phyloP scores from a whole-genome alignment of 2,797 vertebrate genomes.

The Hyperoplus lanceolatus region DNA sequence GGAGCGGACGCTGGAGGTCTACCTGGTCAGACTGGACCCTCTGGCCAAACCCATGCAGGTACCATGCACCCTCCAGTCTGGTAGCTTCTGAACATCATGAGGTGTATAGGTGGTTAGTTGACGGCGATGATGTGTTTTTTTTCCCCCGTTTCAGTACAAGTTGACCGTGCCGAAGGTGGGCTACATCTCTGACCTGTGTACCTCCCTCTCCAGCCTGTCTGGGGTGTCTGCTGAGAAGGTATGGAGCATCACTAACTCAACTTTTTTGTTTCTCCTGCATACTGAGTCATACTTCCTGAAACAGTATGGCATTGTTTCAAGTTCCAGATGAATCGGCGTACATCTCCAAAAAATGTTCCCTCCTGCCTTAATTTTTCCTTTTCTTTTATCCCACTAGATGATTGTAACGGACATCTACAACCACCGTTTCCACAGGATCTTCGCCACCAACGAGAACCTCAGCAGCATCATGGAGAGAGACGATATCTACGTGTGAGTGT shows the following conservation, averaged over 20 bases:
- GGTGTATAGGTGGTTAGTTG: not conserved
- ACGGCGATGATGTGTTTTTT: not conserved
- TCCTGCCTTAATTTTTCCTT: not conserved
- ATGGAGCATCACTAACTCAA: constrained; percentile 27
- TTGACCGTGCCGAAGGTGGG: constrained; percentile 98
- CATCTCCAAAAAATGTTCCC: not conserved
- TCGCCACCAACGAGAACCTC: constrained; percentile 96
- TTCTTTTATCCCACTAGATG: constrained; percentile 73
- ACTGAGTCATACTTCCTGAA: not conserved
- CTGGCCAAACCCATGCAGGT: constrained; percentile 96
- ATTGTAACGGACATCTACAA: constrained; percentile 99
- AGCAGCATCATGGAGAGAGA: constrained; percentile 99
- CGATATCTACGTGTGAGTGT: constrained; percentile 98
- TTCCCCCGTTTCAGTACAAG: constrained; percentile 90
- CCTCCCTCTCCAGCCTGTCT: constrained; percentile 90
- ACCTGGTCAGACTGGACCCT: constrained; percentile 94
- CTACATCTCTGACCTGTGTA: constrained; percentile 96
- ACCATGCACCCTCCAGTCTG: not conserved
- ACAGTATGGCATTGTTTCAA: not conserved
- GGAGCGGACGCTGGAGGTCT: constrained; percentile 96
- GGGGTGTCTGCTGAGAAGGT: constrained; percentile 96
- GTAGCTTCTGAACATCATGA: not conserved
- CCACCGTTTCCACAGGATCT: constrained; percentile 98
- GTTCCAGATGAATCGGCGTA: not conserved
- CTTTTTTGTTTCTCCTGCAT: not conserved